Evolutionary conservation across 2,888 invertebrate species (phyloP).

Genomic region (Cerceris rybyensis): DNA sequence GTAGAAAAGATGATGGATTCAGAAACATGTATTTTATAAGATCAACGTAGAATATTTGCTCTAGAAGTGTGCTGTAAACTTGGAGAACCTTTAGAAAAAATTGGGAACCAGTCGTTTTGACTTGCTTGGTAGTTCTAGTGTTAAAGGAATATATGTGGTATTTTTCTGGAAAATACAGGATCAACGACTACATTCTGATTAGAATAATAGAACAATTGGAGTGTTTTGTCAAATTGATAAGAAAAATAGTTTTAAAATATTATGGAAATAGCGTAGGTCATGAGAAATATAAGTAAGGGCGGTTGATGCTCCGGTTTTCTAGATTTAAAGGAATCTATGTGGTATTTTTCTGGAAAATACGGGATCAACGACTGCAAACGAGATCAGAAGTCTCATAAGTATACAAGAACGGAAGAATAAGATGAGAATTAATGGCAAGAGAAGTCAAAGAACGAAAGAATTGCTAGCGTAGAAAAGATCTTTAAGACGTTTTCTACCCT

Average conservation of each 20-base stretch:
- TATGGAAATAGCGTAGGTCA: too few relatives aligned
- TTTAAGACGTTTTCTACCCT: conserved; percentile 64
- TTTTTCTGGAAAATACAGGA: neutral
- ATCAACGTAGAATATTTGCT: too few relatives aligned
- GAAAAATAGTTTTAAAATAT: too few relatives aligned
- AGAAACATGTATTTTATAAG: too few relatives aligned
- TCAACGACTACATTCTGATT: conserved; percentile 11
- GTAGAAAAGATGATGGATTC: too few relatives aligned
- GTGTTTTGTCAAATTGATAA: too few relatives aligned
- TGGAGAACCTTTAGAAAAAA: too few relatives aligned
- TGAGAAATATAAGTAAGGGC: too few relatives aligned
- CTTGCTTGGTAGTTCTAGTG: too few relatives aligned
- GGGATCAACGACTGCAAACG: conserved; percentile 13
- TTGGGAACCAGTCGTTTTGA: too few relatives aligned
- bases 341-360: neutral
- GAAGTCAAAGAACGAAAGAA: conserved; percentile 8
- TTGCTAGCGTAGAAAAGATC: conserved; percentile 62
- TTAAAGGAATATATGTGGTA: neutral
- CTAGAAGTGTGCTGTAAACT: too few relatives aligned
- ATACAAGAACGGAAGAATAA: conserved; percentile 37
- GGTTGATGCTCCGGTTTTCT: neutral
- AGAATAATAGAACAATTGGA: too few relatives aligned
- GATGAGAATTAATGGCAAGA: conserved; percentile 10
- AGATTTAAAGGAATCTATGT: neutral
- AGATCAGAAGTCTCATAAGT: conserved; percentile 25